Base-by-base conservation (phyloP, 2,113 vertebrate species). In the Galemys pyrenaicus region DNA sequence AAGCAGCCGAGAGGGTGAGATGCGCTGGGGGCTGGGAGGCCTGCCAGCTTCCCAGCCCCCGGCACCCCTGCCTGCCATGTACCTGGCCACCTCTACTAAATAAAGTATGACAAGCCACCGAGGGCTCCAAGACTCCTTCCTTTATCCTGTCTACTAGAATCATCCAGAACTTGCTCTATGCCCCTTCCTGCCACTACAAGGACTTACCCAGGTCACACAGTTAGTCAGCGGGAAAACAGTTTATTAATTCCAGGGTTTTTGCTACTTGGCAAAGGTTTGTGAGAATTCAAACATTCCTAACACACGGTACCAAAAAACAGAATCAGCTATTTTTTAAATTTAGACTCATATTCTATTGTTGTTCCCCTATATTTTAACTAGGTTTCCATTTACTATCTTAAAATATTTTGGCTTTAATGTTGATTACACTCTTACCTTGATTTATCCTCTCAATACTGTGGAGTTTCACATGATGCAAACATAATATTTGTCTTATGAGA, bases 211-310 rank as follows among this genome's bases (percentile, higher is more conserved):
- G 4, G 26, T 79, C 73, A 75, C 58, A 73, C 0, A 65, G 39
- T 11, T 37, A 68, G 17, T 75, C 35, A 75, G n/a, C 62, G 15
- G 9, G 3, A 49, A 20, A 81, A 19, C 28, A 60, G 7, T 44
- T n/a, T 80, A 44, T 87, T 6, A 30, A 68, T 78, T 93, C 16
- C 46, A 35, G 58, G 39, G 15, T 91, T 75, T 56, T 77, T 67
- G 24, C 56, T 58, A n/a, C 32, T 5, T 94, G 41, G 35, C 6
- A 70, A 58, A 83, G 44, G 60, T 93, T 82, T 60, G 20, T 46
- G 73, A 80, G n/a, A 24, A 90, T 88, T 71, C 56, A 64, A 88
- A 54, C 35, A 92, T 71, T 67, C 28, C 26, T 68, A 24, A 94
- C 32, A 64, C 3, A 37, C 3, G 60, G 35, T 58, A 74, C 11